Conservation (phyloP, 2,113 vertebrate species). For the Perognathus longimembris region DNA sequence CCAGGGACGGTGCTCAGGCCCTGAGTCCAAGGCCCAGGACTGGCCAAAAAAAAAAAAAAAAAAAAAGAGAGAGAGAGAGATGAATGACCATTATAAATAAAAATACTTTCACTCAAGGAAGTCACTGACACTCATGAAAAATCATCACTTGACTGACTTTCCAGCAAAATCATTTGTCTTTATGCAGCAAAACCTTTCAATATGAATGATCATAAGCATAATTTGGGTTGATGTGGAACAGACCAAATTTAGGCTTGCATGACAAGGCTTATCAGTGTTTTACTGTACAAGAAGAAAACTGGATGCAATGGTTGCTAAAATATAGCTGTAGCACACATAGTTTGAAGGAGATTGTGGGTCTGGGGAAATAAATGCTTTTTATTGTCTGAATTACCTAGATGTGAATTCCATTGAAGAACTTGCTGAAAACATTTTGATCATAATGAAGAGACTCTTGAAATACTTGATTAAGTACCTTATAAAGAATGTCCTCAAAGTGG, state of each 20-base stretch:
- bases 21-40: too few species aligned
- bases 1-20: too few species aligned
- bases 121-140: slow-evolving; percentile 19
- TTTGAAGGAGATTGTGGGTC: neutral
- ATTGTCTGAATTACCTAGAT: slow-evolving; percentile 44
- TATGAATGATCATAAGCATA: slow-evolving; percentile 17
- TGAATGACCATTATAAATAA: neutral
- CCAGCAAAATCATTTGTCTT: slow-evolving; percentile 16
- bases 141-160: slow-evolving; percentile 26
- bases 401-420: slow-evolving; percentile 36
- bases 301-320: neutral
- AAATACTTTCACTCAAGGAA: slow-evolving; percentile 27
- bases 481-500: slow-evolving; percentile 23
- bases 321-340: neutral
- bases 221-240: neutral
- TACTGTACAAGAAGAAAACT: neutral
- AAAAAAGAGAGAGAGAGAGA: too few species aligned
- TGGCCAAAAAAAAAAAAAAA: too few species aligned
- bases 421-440: slow-evolving; percentile 50
- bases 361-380: neutral
- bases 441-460: slow-evolving; percentile 70
- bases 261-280: neutral
- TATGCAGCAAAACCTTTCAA: neutral
- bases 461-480: slow-evolving; percentile 67
- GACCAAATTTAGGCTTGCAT: neutral